These are phyloP conservation scores for Pogonus chalceus DNA, from an alignment of 1,140 invertebrate genomes.

Conservation along the genomic window DNA sequence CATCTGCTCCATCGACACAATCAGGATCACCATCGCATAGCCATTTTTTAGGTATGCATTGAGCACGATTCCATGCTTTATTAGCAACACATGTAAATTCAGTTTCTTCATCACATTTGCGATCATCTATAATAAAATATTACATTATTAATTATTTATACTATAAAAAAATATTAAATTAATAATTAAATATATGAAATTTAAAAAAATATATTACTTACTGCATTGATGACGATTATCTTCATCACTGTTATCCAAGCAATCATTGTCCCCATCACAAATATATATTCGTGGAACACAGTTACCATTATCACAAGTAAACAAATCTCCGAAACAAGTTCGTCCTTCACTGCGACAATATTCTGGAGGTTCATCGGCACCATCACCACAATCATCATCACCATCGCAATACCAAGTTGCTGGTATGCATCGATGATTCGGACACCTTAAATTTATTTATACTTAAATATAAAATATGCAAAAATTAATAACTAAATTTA, in stretches of 20 bases:
- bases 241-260: constrained; percentile 86
- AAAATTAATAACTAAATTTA: constrained; percentile 17
- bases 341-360: constrained; percentile 90
- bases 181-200: background rate
- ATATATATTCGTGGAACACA: constrained; percentile 94
- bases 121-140: constrained; percentile 49
- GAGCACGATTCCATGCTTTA: constrained; percentile 80
- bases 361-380: constrained; percentile 79
- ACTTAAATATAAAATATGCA: background rate
- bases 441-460: constrained; percentile 43
- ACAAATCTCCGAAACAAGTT: constrained; percentile 89
- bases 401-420: constrained; percentile 84
- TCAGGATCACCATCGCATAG: constrained; percentile 93
- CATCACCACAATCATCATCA: constrained; percentile 83
- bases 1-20: constrained; percentile 94
- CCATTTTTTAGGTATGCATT: constrained; percentile 91
- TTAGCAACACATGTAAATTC: constrained; percentile 86
- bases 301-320: constrained; percentile 93
- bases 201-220: constrained; percentile 39
- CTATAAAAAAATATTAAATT: background rate
- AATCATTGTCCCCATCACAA: constrained; percentile 96
- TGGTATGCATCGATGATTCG: constrained; percentile 77
- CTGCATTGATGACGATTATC: constrained; percentile 84
- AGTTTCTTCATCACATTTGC: constrained; percentile 83
- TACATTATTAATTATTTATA: too few species aligned